These are phyloP conservation scores for Edolisoma coerulescens DNA, from an alignment of 2,113 vertebrate genomes.

Conservation along the genomic window DNA sequence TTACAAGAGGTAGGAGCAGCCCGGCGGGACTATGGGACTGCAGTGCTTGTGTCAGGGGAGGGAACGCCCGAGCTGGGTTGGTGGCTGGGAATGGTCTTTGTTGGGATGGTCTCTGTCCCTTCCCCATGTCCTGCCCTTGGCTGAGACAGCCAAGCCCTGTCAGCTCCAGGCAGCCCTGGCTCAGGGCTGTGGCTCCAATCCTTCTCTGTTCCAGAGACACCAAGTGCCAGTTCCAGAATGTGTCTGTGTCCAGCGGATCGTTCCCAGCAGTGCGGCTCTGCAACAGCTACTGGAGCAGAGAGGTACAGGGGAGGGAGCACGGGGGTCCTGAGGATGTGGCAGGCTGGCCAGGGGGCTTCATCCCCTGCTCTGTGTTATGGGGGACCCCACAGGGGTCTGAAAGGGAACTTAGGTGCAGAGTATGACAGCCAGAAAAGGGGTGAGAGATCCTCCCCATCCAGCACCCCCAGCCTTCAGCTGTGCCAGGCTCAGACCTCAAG, in stretches of 20 bases:
- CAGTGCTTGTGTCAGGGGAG: fast-evolving
- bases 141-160: neutral
- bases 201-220: conserved; percentile 70
- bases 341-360: neutral
- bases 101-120: neutral
- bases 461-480: neutral
- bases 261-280: conserved; percentile 84
- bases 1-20: conserved; percentile 81
- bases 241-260: neutral
- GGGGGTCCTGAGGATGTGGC: neutral
- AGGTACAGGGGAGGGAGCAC: conserved; percentile 63
- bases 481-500: neutral
- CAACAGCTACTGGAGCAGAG: conserved; percentile 92
- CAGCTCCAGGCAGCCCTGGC: neutral
- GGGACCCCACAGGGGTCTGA: neutral
- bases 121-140: neutral
- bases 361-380: neutral
- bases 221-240: conserved; percentile 73
- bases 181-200: neutral
- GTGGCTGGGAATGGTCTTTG: neutral
- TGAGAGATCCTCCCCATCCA: neutral
- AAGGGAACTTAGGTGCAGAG: neutral
- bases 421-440: neutral
- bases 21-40: fast-evolving
- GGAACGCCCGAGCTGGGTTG: neutral